A percentile compares a stretch with the other conserved stretches of the same genome.
These are phyloP conservation scores for Nasua narica DNA, from an alignment of 2,797 vertebrate genomes.

Conservation along the genomic window DNA sequence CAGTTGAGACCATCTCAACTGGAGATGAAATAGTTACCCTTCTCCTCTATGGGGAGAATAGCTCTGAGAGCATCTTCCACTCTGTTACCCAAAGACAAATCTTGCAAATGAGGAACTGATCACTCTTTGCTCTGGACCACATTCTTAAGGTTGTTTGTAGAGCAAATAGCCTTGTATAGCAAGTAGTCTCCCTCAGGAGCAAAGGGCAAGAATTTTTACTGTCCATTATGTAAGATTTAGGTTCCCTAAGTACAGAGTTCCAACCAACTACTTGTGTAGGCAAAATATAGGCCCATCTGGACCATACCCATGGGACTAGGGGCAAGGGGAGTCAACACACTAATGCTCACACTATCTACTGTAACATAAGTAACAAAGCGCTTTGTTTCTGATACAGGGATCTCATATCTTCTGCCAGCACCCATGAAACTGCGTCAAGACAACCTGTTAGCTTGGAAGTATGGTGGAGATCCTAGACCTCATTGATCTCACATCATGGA, in stretches of 20 bases:
- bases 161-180: not conserved
- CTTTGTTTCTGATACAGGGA: not conserved
- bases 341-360: not conserved
- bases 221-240: not conserved
- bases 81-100: not conserved
- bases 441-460: not conserved
- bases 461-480: not conserved
- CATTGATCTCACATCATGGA: not conserved
- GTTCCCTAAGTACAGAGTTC: not conserved
- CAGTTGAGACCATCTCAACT: no score
- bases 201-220: not conserved
- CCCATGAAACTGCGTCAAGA: not conserved
- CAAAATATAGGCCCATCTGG: not conserved
- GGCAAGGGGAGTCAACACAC: not conserved
- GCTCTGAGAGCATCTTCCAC: not conserved
- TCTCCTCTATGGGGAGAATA: not conserved
- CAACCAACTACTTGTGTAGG: not conserved
- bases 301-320: fast-evolving
- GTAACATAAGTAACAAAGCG: fast-evolving
- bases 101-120: not conserved
- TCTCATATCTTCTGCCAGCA: not conserved
- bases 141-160: not conserved
- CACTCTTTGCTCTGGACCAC: not conserved
- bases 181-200: not conserved
- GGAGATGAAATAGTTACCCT: not conserved